Base-by-base conservation (phyloP, 2,888 invertebrate species). In the Sturmia bella region DNA sequence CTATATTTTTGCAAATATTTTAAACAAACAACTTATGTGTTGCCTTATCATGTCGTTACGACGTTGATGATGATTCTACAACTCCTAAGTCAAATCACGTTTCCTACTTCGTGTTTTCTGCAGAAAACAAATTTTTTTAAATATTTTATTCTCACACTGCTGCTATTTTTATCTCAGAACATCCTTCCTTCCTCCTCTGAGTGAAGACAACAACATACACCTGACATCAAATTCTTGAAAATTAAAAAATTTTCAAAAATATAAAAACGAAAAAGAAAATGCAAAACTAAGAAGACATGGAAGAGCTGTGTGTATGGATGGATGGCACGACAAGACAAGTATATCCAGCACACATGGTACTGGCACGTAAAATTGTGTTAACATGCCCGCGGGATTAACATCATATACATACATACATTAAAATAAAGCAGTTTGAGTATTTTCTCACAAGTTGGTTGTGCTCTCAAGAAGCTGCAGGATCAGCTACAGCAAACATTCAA, bases 351-450 rank as follows among this genome's bases (percentile, higher is more conserved):
- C 72, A 79, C 69, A 69, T 72, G 72, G 72, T 76, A 77, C 70
- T 77, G 84, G 78, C 83, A 70, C 69, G 68, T 75, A 82, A 79
- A 84, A 83, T 83, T 83, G 81, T 85, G 85, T 84, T 84, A 84
- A 84, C 85, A 83, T 85, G 83, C 83, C 81, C 83, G 74, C 80
- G 76, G 76, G 84, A 83, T 84, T 85, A 85, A 84, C 83, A 81
- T 85, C 74, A 76, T 54, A 84, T 54, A 45, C 50, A 61, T 19
- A 21, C 48, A 50, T 32, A 32, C 32, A 5, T 27, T n/a, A 50
- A 59, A 81, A 80, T 76, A 43, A 12, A 50, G 13, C 37, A 27
- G 41, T 19, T 54, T 17, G n/a, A 45, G 19, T 27, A 41, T 56
- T 15, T 54, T 13, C 56, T 37, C 54, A 64, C 41, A 50, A 43